phyloP scores from a whole-genome alignment of 2,113 vertebrate species.

The Leptosomus discolor region DNA sequence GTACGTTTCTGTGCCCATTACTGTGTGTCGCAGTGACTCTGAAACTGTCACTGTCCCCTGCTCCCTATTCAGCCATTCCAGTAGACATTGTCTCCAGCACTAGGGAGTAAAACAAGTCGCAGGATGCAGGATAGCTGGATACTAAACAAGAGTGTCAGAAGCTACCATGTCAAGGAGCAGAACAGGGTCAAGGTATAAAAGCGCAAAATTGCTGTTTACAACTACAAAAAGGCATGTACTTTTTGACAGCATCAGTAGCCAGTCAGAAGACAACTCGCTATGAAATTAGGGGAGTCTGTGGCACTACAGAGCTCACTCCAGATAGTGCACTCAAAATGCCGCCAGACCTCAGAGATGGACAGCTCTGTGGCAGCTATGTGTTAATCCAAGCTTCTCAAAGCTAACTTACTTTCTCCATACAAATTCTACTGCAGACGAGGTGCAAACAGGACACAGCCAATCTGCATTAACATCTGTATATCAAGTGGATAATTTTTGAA shows the following conservation, averaged over 20 bases:
- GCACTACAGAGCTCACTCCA: neutral
- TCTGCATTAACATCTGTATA: neutral
- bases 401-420: neutral
- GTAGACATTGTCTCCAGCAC: neutral
- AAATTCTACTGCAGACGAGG: neutral
- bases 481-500: neutral
- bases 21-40: neutral
- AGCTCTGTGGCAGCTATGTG: neutral
- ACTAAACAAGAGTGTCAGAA: neutral
- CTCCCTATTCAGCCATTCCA: neutral
- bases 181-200: neutral
- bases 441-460: neutral
- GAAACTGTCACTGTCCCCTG: neutral
- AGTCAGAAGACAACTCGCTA: neutral
- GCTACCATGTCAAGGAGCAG: neutral
- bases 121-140: neutral
- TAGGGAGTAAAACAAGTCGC: neutral
- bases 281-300: neutral
- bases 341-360: accelerated
- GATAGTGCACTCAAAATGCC: neutral
- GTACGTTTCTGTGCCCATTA: neutral
- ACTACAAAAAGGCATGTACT: neutral
- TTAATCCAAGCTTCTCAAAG: neutral
- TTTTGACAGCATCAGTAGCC: neutral
- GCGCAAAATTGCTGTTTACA: neutral